Conservation (phyloP, 1,140 invertebrate species). For the Reticulitermes speratus region DNA sequence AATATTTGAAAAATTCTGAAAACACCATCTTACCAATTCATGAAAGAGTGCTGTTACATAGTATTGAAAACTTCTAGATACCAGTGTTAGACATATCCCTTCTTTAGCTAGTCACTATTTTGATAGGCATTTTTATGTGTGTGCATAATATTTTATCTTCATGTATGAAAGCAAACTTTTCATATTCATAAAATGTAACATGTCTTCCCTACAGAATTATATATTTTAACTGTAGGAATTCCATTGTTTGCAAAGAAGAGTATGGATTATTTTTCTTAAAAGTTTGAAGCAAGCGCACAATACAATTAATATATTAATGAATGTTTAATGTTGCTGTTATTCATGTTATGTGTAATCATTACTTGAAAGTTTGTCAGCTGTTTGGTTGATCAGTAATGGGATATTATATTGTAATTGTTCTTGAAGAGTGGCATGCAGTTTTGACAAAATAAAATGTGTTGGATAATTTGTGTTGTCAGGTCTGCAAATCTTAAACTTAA, state of each 20-base stretch:
- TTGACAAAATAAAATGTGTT: conserved; percentile 2
- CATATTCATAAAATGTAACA: conserved; percentile 6
- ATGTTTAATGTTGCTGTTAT: conserved; percentile 17
- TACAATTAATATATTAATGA: background rate
- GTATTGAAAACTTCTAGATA: no score
- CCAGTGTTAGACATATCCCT: no score
- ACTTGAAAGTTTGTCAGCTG: background rate
- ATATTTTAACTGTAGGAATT: conserved; percentile 17
- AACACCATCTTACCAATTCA: no score
- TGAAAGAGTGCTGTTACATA: no score
- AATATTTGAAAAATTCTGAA: no score
- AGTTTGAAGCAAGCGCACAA: background rate
- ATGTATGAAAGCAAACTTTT: conserved; percentile 12
- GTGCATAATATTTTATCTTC: background rate
- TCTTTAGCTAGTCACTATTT: no score
- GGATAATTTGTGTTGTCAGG: background rate
- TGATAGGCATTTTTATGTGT: no score
- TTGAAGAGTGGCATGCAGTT: background rate
- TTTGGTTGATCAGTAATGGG: background rate
- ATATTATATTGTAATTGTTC: background rate
- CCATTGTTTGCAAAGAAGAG: conserved; percentile 8
- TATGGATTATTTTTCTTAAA: conserved; percentile 9
- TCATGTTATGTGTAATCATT: conserved; percentile 4
- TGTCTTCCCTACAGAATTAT: background rate
- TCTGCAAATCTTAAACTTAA: background rate